Conservation (phyloP, 2,888 invertebrate species). For the Drosophila mimetica region DNA sequence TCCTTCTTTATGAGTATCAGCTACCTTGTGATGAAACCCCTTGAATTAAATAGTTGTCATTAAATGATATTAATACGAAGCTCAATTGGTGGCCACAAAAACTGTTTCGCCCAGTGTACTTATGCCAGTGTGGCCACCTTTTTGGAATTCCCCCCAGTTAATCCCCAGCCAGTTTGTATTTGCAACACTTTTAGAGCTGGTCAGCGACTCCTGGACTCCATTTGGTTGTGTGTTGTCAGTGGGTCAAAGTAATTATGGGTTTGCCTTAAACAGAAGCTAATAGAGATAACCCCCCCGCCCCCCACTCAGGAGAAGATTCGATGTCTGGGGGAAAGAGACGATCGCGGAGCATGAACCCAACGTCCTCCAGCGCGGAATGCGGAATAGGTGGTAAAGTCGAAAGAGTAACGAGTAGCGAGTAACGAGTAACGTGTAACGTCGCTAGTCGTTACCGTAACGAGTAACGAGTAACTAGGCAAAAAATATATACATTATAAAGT, state of each 20-base stretch:
- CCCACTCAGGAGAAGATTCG: not conserved
- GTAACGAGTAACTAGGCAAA: not conserved
- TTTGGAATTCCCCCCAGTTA: not conserved
- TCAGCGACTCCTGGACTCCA: not conserved
- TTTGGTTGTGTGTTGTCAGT: slow-evolving; percentile 49
- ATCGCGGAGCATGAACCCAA: not conserved
- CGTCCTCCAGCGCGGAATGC: not conserved
- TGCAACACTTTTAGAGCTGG: slow-evolving; percentile 1
- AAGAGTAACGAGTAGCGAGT: too few relatives aligned
- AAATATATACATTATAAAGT: not conserved
- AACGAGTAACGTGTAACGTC: too few relatives aligned
- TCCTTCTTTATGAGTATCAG: too few relatives aligned
- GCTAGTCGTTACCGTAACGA: too few relatives aligned
- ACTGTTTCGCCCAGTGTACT: not conserved
- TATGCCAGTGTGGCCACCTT: not conserved
- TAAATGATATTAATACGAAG: too few relatives aligned
- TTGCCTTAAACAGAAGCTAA: slow-evolving; percentile 23
- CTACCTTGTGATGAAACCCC: too few relatives aligned
- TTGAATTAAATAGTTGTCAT: too few relatives aligned
- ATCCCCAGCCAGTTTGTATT: slow-evolving; percentile 2
- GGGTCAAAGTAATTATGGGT: slow-evolving; percentile 70
- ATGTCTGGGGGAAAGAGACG: not conserved
- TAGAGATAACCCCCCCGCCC: slow-evolving; percentile 22
- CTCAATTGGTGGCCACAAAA: too few relatives aligned
- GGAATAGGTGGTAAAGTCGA: too few relatives aligned